These are phyloP conservation scores for Malurus alboscapulatus DNA, from an alignment of 2,113 vertebrate genomes.

Conservation along the genomic window DNA sequence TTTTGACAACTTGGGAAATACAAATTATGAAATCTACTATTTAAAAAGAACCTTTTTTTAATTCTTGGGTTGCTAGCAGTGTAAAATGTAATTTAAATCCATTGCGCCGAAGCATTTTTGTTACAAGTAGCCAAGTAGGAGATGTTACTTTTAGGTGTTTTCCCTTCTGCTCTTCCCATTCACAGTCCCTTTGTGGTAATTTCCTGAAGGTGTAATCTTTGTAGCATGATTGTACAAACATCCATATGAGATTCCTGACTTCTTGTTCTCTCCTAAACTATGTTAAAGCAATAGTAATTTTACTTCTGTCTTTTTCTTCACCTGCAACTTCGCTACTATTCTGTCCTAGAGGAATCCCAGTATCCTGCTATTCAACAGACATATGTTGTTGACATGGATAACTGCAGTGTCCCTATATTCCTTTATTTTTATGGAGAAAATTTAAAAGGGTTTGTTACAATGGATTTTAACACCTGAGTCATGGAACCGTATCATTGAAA, in stretches of 20 bases:
- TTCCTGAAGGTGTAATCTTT: slow-evolving; percentile 69
- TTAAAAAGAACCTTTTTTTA: slow-evolving; percentile 28
- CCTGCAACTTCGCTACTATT: slow-evolving; percentile 22
- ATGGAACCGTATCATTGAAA: slow-evolving; percentile 62
- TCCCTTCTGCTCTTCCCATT: slow-evolving; percentile 53
- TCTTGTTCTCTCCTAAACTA: slow-evolving; percentile 65
- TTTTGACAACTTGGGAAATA: slow-evolving; percentile 18
- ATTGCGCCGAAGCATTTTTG: slow-evolving; percentile 47
- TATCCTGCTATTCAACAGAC: slow-evolving; percentile 58
- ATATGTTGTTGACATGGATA: slow-evolving; percentile 45
- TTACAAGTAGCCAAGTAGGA: slow-evolving; percentile 30
- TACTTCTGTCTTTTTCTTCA: slow-evolving; percentile 60
- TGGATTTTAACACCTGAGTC: slow-evolving; percentile 66
- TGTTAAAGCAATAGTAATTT: slow-evolving; percentile 71
- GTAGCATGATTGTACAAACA: slow-evolving; percentile 79
- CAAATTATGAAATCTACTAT: slow-evolving; percentile 20
- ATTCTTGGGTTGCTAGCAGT: slow-evolving; percentile 55
- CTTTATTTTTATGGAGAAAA: slow-evolving; percentile 72
- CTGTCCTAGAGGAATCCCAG: slow-evolving; percentile 63
- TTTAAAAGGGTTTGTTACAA: slow-evolving; percentile 69
- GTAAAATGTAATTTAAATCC: slow-evolving; percentile 57
- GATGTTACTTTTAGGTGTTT: slow-evolving; percentile 61
- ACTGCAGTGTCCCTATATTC: slow-evolving; percentile 68
- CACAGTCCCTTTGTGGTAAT: slow-evolving; percentile 37
- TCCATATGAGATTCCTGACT: slow-evolving; percentile 63